phyloP scores from a whole-genome alignment of 2,113 vertebrate genomes.

The Phasianus colchicus region DNA sequence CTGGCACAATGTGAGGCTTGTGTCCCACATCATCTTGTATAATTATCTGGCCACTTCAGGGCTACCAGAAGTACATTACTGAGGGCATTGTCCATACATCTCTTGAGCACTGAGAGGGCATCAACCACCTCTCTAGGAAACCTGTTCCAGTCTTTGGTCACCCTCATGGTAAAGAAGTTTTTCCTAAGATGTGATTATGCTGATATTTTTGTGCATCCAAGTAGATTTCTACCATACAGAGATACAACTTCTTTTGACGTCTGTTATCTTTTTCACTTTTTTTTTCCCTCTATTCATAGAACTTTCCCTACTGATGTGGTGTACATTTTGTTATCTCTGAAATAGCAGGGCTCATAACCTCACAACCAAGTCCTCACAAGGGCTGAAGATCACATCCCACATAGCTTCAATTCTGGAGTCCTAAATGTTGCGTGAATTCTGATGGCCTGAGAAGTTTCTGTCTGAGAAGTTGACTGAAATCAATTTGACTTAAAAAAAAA shows the following conservation, averaged over 20 bases:
- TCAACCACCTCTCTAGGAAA: no score
- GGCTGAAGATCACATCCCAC: rapidly evolving
- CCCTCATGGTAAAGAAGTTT: no score
- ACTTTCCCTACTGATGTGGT: not conserved
- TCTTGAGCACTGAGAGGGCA: no score
- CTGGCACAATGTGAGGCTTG: not conserved
- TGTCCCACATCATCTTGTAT: not conserved
- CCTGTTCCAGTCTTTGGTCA: no score
- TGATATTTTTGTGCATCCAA: rapidly evolving
- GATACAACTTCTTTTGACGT: not conserved
- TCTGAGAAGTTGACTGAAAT: not conserved
- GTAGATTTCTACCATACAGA: not conserved
- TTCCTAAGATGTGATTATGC: not conserved
- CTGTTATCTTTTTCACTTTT: not conserved
- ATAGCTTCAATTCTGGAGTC: not conserved
- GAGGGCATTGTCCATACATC: no score
- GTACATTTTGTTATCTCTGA: not conserved
- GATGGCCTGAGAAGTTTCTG: not conserved
- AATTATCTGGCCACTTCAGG: no score
- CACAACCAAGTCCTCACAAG: not conserved
- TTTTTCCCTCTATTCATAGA: not conserved
- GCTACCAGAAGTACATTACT: no score
- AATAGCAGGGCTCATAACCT: not conserved
- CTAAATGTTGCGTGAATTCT: not conserved
- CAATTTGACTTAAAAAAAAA: not conserved